Evolutionary conservation across 2,888 invertebrate genomes (phyloP).

Genomic region (Luperina testacea): DNA sequence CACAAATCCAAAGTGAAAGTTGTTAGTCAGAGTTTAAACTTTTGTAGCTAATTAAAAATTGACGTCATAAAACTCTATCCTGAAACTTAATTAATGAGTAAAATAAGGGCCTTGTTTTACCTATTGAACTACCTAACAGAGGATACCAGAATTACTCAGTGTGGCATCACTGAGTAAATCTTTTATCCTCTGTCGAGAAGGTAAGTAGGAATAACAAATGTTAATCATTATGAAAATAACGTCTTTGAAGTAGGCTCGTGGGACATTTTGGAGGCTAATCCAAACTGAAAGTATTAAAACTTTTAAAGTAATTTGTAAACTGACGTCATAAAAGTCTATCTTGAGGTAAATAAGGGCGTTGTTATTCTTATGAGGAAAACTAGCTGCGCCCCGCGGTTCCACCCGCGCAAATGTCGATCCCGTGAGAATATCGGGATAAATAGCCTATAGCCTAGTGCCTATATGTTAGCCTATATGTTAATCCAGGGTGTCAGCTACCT

Average conservation of each 20-base stretch:
- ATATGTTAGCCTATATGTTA: too few relatives aligned
- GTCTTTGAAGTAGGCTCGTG: background rate
- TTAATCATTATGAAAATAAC: too few relatives aligned
- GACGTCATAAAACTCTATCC: background rate
- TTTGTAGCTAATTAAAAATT: slow-evolving; percentile 10
- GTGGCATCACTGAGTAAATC: too few relatives aligned
- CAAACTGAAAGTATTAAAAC: slow-evolving; percentile 17
- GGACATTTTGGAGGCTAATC: background rate
- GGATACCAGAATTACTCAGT: background rate
- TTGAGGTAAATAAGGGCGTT: background rate
- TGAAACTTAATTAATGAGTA: background rate
- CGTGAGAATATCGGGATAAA: too few relatives aligned
- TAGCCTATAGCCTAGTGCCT: too few relatives aligned
- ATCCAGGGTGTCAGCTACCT: too few relatives aligned
- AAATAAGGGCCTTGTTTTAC: background rate
- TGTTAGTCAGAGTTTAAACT: slow-evolving; percentile 6
- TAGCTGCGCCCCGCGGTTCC: too few relatives aligned
- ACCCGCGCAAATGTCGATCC: too few relatives aligned
- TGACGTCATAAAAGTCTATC: slow-evolving; percentile 1
- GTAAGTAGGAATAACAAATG: too few relatives aligned
- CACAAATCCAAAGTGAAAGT: too few relatives aligned
- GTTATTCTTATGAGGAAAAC: slow-evolving; percentile 4
- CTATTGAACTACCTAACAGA: background rate
- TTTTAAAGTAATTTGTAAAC: slow-evolving; percentile 5
- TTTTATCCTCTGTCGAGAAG: too few relatives aligned